Conservation (phyloP, 2,797 vertebrate species). For the Uromys caudimaculatus region DNA sequence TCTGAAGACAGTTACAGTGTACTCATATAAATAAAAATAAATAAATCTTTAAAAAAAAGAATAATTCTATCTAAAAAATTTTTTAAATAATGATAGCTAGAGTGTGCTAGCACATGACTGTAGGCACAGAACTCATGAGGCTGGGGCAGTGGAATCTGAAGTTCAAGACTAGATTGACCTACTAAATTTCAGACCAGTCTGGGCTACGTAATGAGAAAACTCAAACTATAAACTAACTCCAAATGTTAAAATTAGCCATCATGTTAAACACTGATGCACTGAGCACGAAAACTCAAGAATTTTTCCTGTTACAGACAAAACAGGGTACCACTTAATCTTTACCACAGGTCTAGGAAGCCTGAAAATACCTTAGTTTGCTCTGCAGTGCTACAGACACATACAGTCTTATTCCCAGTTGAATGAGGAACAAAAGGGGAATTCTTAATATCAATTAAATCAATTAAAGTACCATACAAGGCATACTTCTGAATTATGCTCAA, state of each 20-base stretch:
- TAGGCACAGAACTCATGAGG: not conserved
- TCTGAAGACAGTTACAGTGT: too few relatives aligned
- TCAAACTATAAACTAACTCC: slow-evolving; percentile 2
- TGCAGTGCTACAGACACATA: not conserved
- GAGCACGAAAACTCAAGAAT: slow-evolving; percentile 11
- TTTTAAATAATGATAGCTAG: slow-evolving; percentile 19
- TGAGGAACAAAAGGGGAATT: slow-evolving; percentile 11
- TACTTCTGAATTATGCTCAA: slow-evolving; percentile 20
- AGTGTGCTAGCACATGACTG: not conserved
- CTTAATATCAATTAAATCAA: not conserved
- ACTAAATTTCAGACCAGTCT: not conserved
- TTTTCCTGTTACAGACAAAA: slow-evolving; percentile 50
- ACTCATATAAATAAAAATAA: too few relatives aligned
- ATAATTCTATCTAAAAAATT: not conserved
- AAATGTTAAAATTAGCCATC: slow-evolving; percentile 36
- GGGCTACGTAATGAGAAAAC: not conserved
- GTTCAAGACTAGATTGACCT: not conserved
- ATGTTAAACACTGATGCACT: slow-evolving; percentile 13
- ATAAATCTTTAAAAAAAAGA: too few relatives aligned
- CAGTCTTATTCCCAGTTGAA: slow-evolving; percentile 7
- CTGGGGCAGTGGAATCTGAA: not conserved
- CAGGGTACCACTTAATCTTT: slow-evolving; percentile 59
- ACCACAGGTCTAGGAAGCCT: not conserved
- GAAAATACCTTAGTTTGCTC: slow-evolving; percentile 48
- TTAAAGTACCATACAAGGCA: slow-evolving; percentile 6